These are phyloP conservation scores for Zaprionus davidi DNA, from an alignment of 1,140 invertebrate species.

Conservation along the genomic window DNA sequence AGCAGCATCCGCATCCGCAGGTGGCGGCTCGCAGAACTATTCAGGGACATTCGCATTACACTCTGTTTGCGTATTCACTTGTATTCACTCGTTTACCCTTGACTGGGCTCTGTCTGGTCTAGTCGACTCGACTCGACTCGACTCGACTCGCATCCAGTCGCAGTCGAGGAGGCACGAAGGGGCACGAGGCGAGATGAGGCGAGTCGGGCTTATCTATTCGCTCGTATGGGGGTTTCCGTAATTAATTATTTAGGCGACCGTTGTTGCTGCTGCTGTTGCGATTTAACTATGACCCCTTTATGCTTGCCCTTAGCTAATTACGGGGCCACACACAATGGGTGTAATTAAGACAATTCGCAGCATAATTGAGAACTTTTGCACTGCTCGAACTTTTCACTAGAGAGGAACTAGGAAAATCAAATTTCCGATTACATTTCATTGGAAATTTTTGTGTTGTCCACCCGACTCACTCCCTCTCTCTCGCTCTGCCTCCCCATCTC, in stretches of 20 bases:
- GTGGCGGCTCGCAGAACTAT: constrained; percentile 7
- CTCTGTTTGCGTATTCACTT: constrained; percentile 25
- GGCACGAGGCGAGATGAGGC: neutral
- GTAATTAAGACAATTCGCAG: constrained; percentile 4
- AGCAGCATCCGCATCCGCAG: constrained; percentile 31
- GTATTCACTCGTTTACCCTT: constrained; percentile 25
- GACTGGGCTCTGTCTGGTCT: constrained; percentile 17
- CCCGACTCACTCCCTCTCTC: neutral
- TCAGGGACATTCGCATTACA: constrained; percentile 38
- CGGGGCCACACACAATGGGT: constrained; percentile 50
- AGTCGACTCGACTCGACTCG: neutral
- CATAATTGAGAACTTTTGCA: neutral
- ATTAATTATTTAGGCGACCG: constrained; percentile 72
- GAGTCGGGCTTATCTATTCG: constrained; percentile 12
- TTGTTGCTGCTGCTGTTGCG: constrained; percentile 48
- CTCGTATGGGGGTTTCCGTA: constrained; percentile 38
- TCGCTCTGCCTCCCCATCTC: neutral
- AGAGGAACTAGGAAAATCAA: constrained; percentile 4
- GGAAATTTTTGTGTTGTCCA: constrained; percentile 12
- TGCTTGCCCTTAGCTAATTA: constrained; percentile 72
- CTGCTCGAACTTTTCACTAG: neutral
- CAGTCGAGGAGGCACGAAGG: too few relatives aligned
- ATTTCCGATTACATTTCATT: constrained; percentile 7
- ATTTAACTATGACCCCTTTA: constrained; percentile 63
- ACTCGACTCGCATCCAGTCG: too few relatives aligned